phyloP scores from a whole-genome alignment of 2,113 vertebrate genomes.

The Lates calcarifer region DNA sequence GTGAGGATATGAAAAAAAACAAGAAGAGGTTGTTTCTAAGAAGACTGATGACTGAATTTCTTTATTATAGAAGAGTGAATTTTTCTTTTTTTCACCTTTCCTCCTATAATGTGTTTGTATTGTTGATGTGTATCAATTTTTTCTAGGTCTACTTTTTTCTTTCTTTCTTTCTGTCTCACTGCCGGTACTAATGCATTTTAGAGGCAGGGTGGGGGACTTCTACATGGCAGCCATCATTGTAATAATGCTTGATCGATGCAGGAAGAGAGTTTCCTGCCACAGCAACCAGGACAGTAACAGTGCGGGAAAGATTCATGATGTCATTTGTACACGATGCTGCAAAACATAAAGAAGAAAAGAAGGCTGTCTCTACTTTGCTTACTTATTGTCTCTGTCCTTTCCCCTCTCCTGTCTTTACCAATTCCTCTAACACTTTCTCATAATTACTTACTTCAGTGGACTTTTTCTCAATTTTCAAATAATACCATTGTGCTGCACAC shows the following conservation, averaged over 20 bases:
- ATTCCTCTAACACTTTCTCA: slow-evolving; percentile 32
- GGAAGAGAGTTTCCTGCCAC: slow-evolving; percentile 6
- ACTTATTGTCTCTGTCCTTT: background rate
- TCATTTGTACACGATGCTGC: slow-evolving; percentile 10
- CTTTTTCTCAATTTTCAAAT: slow-evolving; percentile 29
- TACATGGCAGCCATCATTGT: slow-evolving; percentile 14
- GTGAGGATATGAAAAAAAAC: background rate
- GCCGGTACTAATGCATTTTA: slow-evolving; percentile 20
- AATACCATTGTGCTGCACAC: background rate
- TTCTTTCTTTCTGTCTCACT: background rate
- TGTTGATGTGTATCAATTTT: background rate
- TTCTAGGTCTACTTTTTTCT: slow-evolving; percentile 3
- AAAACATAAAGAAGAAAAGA: slow-evolving; percentile 6
- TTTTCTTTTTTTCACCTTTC: background rate
- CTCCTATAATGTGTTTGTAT: slow-evolving; percentile 6
- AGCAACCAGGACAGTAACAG: slow-evolving; percentile 7
- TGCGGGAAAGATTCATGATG: slow-evolving; percentile 21
- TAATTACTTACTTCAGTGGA: slow-evolving; percentile 23
- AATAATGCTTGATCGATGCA: slow-evolving; percentile 48
- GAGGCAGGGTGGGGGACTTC: background rate
- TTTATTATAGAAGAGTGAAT: background rate
- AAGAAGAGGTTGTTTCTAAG: slow-evolving; percentile 10
- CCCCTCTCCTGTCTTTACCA: slow-evolving; percentile 21
- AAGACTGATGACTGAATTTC: slow-evolving; percentile 38
- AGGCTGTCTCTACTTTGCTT: background rate